Base-by-base conservation (phyloP, 1,140 invertebrate species). In the Cylas formicarius region DNA sequence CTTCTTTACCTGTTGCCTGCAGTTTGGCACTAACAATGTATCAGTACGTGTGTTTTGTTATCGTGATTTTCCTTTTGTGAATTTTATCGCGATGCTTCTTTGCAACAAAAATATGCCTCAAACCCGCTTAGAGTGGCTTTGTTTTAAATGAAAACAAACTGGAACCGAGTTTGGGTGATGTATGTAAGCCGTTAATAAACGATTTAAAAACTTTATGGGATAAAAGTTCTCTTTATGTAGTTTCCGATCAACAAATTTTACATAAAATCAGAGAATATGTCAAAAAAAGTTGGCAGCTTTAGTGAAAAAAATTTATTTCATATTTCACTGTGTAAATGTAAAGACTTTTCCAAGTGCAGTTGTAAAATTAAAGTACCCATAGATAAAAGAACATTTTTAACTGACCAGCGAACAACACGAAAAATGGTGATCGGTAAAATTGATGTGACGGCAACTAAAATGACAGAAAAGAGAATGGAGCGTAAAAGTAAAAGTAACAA, bases 351-450 rank as follows among this genome's bases (percentile, higher is more conserved):
- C 14, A 23, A n/a, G 6, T 38, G 35, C 18, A 11, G n/a, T 4
- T 38, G 35, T 18, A 24, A 22, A 38, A 38, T 23, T 2, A 38
- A 38, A 23, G 9, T 38, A 18, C 35, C 35, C 2, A 5, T 23
- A 23, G 23, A 10, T 23, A 24, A 38, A 23, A 11, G 19, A 24
- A 4, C 23, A n/a, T 38, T 38, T 13, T 13, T 38, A 10, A 2
- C 19, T 2, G 35, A 38, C 19, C 35, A 38, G 16, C 9, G 35
- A 38, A 38, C 35, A 4, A 24, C 4, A 8, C 35, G 21, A 38
- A 38, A 23, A 38, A 38, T 38, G 35, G 21, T 24, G 27, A 9
- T 38, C n/a, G 35, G 35, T 3, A 38, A 22, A 9, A 16, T 38
- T 10, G 35, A 23, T 23, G 9, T 11, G 8, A 23, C 23, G 11